These are phyloP conservation scores for Orthosia gracilis DNA, from an alignment of 2,888 invertebrate species.

Conservation along the genomic window DNA sequence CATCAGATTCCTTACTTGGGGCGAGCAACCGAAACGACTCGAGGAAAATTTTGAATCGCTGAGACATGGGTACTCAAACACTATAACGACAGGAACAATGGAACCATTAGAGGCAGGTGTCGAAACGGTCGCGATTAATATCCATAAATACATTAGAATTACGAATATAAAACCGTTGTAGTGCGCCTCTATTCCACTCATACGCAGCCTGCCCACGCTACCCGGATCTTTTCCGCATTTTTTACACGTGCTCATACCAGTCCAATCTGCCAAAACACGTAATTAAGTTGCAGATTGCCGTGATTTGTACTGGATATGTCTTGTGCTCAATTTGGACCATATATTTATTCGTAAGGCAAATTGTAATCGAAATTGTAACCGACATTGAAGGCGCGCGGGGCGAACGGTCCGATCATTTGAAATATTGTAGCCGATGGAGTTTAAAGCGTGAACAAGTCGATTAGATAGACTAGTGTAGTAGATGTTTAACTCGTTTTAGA, in stretches of 20 bases:
- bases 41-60: conserved; percentile 71
- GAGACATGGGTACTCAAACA: conserved; percentile 54
- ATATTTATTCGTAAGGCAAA: conserved; percentile 59
- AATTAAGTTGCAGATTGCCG: conserved; percentile 69
- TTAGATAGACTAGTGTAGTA: conserved; percentile 67
- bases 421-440: conserved; percentile 64
- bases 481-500: conserved; percentile 69
- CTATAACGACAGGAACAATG: conserved; percentile 67
- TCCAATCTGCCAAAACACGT: conserved; percentile 69
- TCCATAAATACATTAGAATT: conserved; percentile 61
- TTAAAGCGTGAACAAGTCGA: conserved; percentile 71
- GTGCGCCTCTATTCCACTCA: conserved; percentile 42
- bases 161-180: conserved; percentile 53
- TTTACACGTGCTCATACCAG: conserved; percentile 70
- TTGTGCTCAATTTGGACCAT: conserved; percentile 58
- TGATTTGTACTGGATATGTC: conserved; percentile 60
- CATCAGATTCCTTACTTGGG: conserved; percentile 76
- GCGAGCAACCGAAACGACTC: conserved; percentile 72
- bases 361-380: conserved; percentile 59
- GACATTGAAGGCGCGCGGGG: conserved; percentile 47
- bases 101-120: conserved; percentile 66
- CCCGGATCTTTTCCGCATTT: conserved; percentile 80
- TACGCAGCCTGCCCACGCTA: conserved; percentile 61
- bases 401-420: conserved; percentile 54
- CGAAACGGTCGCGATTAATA: conserved; percentile 57